Base-by-base conservation (phyloP, 2,888 invertebrate species). In the Oithona nana region DNA sequence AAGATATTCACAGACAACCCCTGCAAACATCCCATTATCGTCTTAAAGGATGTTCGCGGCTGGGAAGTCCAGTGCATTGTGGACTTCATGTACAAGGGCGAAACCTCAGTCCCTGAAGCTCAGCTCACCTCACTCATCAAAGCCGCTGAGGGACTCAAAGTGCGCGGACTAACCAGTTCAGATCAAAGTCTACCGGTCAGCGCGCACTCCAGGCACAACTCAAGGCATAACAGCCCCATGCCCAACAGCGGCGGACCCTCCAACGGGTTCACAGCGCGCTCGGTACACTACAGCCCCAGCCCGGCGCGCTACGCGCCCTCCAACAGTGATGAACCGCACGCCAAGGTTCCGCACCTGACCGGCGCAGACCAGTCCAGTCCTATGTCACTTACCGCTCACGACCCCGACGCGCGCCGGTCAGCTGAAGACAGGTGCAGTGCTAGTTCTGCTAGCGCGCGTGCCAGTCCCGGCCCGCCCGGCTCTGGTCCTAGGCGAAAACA, bases 21-120 rank as follows among this genome's bases (percentile, higher is more conserved):
- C 63, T 89, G 89, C 79, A 88, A 89, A 73, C 90, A 92, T 73
- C 90, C 90, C 51, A 87, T 90, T 68, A 88, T 92, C 71, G 88
- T 90, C 68, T 76, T 92, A 65, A 89, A 89, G 73, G 89, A 90
- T 76, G 86, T 88, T 73, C 81, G 82, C 69, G 86, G 84, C 67
- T 86, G 87, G 82, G 88, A 89, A 70, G 83, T 92, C 66, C 86
- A 87, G 70, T 86, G 88, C 39, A 84, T 90, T 65, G 84, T 90
- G 65, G 87, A 88, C 75, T 92, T 90, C 71, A 90, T 90, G 88
- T 92, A 92, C 75, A 84, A 86, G 68, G 90, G 90, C 49, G 88
- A 90, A 76, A 88, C 90, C 68, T 86, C 86, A 67, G 88, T 90
- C 60, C 83, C 83, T 6, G 86, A 88, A 69, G 87, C 88, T 71